These are phyloP conservation scores for Ditylenchus dipsaci DNA, from an alignment of 1,140 invertebrate species.

Conservation along the genomic window DNA sequence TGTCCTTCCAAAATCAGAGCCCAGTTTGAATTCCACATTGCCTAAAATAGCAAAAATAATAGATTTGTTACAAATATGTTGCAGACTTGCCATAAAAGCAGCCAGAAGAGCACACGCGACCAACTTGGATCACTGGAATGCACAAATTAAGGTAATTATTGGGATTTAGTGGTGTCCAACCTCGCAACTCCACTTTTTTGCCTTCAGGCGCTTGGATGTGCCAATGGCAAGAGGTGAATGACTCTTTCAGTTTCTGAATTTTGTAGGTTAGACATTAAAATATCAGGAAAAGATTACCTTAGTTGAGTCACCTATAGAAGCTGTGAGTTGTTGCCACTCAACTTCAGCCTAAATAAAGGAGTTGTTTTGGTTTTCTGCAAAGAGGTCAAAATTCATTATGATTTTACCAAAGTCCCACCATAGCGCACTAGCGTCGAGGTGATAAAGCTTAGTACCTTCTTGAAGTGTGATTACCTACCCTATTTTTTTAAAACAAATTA, in stretches of 20 bases:
- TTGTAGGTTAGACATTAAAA: background rate
- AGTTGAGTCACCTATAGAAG: background rate
- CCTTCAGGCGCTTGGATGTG: background rate
- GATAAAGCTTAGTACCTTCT: no score
- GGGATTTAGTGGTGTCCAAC: background rate
- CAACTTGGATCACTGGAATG: background rate
- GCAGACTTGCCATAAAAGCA: slow-evolving; percentile 4
- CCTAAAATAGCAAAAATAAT: background rate
- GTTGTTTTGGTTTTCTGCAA: no score
- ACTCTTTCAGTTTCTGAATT: background rate
- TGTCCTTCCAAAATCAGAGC: background rate
- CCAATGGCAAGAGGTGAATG: slow-evolving; percentile 2
- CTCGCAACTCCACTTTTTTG: background rate
- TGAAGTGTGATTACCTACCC: no score
- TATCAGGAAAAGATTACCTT: background rate
- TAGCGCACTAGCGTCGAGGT: no score
- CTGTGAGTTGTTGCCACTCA: slow-evolving; percentile 1
- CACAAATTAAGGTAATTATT: background rate
- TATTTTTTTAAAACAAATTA: no score
- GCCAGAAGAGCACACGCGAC: slow-evolving; percentile 6
- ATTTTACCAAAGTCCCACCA: no score
- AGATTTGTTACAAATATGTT: background rate
- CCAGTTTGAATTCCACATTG: slow-evolving; percentile 2
- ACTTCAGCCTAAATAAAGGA: background rate
- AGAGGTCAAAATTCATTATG: no score